These are phyloP conservation scores for Lordiphosa mommai DNA, from an alignment of 1,140 invertebrate genomes.

Conservation along the genomic window DNA sequence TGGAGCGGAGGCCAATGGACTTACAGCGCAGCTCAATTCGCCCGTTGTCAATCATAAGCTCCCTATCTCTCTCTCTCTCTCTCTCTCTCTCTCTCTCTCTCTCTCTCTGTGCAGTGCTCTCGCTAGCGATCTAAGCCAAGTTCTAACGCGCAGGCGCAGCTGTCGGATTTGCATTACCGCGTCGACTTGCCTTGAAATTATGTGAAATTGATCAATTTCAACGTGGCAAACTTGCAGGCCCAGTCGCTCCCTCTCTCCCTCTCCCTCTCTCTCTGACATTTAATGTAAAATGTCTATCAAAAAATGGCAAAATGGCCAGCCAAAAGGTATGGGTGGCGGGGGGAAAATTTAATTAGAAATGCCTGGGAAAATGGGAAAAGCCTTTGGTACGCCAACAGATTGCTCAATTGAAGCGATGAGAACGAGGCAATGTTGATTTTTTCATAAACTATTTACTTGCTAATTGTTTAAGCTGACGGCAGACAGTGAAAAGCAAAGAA, in stretches of 20 bases:
- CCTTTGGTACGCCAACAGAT: slow-evolving; percentile 16
- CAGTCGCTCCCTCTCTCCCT: background rate
- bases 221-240: slow-evolving; percentile 24
- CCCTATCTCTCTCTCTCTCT: background rate
- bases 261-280: slow-evolving; percentile 33
- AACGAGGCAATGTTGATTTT: slow-evolving; percentile 8
- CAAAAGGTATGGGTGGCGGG: slow-evolving; percentile 29
- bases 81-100: background rate
- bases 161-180: slow-evolving; percentile 76
- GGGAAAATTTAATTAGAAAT: slow-evolving; percentile 71
- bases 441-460: background rate
- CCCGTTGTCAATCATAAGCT: slow-evolving; percentile 69
- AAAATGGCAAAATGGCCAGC: slow-evolving; percentile 61
- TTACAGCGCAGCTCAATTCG: slow-evolving; percentile 54
- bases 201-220: slow-evolving; percentile 78
- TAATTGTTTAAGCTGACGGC: slow-evolving; percentile 14
- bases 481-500: background rate
- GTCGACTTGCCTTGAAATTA: slow-evolving; percentile 76
- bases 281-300: slow-evolving; percentile 77
- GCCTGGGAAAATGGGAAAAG: slow-evolving; percentile 61
- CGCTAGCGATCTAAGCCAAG: slow-evolving; percentile 36
- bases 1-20: slow-evolving; percentile 5
- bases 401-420: slow-evolving; percentile 55
- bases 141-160: slow-evolving; percentile 70
- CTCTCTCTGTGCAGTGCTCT: background rate